Conservation (phyloP, 2,888 invertebrate genomes). For the Sthenelais limicola region DNA sequence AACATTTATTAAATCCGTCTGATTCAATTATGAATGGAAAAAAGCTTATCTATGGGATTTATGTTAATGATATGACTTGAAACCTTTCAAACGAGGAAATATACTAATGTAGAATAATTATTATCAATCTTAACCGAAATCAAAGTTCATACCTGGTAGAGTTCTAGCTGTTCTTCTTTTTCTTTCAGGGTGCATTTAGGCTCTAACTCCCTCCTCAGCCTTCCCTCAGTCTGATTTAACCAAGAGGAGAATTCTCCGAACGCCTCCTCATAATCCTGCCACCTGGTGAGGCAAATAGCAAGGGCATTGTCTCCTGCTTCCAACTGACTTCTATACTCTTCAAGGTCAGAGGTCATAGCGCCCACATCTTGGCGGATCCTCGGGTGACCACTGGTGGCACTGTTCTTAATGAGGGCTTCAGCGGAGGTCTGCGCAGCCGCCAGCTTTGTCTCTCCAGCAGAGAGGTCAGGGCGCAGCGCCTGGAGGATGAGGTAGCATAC, state of each 20-base stretch:
- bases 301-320: constrained; percentile 23
- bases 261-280: constrained; percentile 91
- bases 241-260: constrained; percentile 86
- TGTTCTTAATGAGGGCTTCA: constrained; percentile 62
- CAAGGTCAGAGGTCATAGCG: constrained; percentile 63
- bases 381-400: constrained; percentile 65
- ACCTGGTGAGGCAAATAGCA: constrained; percentile 79
- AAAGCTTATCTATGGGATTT: too few relatives aligned
- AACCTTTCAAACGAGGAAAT: too few relatives aligned
- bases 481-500: constrained; percentile 49
- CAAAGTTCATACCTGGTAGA: constrained; percentile 82
- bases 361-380: constrained; percentile 65
- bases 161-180: constrained; percentile 90
- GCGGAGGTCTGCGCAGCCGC: constrained; percentile 61
- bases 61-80: too few relatives aligned
- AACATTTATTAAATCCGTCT: too few relatives aligned
- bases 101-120: neutral
- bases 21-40: too few relatives aligned
- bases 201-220: constrained; percentile 84
- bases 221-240: constrained; percentile 88
- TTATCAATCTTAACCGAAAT: too few relatives aligned
- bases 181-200: constrained; percentile 89
- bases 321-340: constrained; percentile 56
- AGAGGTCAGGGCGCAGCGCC: constrained; percentile 56
- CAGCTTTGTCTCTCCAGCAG: constrained; percentile 62